Base-by-base conservation (phyloP, 2,888 invertebrate species). In the Gasteruption jaculator region DNA sequence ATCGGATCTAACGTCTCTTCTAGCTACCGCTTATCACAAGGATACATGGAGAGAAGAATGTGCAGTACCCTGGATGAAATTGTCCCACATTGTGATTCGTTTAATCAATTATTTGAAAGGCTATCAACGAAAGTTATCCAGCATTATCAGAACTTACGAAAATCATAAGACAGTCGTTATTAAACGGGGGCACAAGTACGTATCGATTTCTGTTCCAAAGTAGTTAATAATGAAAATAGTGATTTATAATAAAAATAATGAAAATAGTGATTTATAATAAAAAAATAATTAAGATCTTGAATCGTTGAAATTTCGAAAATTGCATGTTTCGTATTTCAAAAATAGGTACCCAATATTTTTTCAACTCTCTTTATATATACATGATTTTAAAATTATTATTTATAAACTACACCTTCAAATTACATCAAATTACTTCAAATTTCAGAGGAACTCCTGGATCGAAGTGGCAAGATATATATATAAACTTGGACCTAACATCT, bases 391-490 rank as follows among this genome's bases (percentile, higher is more conserved):
- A 24, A 21, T 22, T 35, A 34, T 34, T 18, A n/a, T n/a, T n/a
- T n/a, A n/a, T n/a, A n/a, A n/a, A n/a, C n/a, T n/a, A n/a, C n/a
- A n/a, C n/a, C n/a, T n/a, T n/a, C n/a, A n/a, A n/a, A n/a, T n/a
- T n/a, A n/a, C n/a, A n/a, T n/a, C n/a, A n/a, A n/a, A n/a, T n/a
- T n/a, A n/a, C n/a, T n/a, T n/a, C n/a, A n/a, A n/a, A n/a, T 52
- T 27, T 35, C 42, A 65, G 65, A 32, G 45, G 50, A 25, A 37
- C 43, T 11, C 25, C 43, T 10, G 49, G 33, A 32, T 58, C 60
- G 3, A 64, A 60, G 26, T 71, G 63, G 62, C 58, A 61, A 43
- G 63, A 71, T 44, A 47, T 65, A 11, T 66, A 63, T 30, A 40
- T 64, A 38, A 64, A 69, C 38, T 44, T 69, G 30, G 59, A 67